Evolutionary conservation across 2,113 vertebrate species (phyloP).

Genomic region (Eclectus roratus): DNA sequence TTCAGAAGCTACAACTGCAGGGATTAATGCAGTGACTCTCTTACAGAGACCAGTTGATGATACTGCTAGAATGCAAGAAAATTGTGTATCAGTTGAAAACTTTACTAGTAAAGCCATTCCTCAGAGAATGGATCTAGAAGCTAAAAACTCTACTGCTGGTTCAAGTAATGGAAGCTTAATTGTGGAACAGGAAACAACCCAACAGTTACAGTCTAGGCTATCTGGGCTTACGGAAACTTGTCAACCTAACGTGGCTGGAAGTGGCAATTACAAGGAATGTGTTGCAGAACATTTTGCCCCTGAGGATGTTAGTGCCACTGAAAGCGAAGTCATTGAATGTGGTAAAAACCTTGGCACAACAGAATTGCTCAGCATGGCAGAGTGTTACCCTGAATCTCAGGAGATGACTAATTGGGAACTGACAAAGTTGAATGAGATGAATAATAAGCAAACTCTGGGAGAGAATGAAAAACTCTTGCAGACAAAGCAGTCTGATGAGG

Average conservation of each 20-base stretch:
- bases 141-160: slow-evolving; percentile 46
- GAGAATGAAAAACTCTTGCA: slow-evolving; percentile 66
- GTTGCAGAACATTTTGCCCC: slow-evolving; percentile 54
- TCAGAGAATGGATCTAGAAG: slow-evolving; percentile 54
- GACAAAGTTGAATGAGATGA: slow-evolving; percentile 69
- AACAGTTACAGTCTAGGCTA: slow-evolving; percentile 45
- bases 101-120: slow-evolving; percentile 54
- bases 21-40: slow-evolving; percentile 62
- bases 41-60: slow-evolving; percentile 56
- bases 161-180: slow-evolving; percentile 40
- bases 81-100: slow-evolving; percentile 27
- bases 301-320: slow-evolving; percentile 42
- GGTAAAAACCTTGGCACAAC: slow-evolving; percentile 48
- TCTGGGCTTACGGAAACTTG: slow-evolving; percentile 46
- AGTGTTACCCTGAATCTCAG: slow-evolving; percentile 72
- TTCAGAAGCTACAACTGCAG: slow-evolving; percentile 54
- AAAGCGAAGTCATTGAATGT: slow-evolving; percentile 39
- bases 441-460: slow-evolving; percentile 62
- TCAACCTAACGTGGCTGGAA: slow-evolving; percentile 40
- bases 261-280: slow-evolving; percentile 45
- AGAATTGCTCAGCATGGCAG: slow-evolving; percentile 41
- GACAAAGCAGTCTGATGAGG: slow-evolving; percentile 52
- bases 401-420: slow-evolving; percentile 70
- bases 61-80: slow-evolving; percentile 63
- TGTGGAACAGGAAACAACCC: slow-evolving; percentile 33